Evolutionary conservation across 2,797 vertebrate genomes (phyloP), one percentile per base, ranked within the genome.

Genomic region (Selene dorsalis): DNA sequence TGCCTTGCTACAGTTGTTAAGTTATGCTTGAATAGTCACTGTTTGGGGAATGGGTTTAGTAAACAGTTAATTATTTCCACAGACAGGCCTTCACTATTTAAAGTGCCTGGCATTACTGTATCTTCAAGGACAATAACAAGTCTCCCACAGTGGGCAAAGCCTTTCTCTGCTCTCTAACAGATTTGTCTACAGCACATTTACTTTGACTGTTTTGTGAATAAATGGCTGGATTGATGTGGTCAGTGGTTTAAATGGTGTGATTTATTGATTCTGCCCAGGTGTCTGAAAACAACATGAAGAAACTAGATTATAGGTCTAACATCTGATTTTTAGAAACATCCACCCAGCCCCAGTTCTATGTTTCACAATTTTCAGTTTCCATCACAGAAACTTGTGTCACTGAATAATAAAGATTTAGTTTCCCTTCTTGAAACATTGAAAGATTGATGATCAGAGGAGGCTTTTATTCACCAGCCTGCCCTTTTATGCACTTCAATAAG

Each of bases 101-200:
- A 67, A 11, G 66, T 58, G 70, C 70, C 67, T 66, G 30, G 6
- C 9, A 22, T 45, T 11, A 43, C 43, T 61, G 47, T 57, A 67
- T 4, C 4, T 63, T 56, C 0, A 65, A 10, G 6, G 47, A 14
- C 48, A 6, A 12, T 28, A 59, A 68, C 47, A 20, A 39, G 24
- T 0, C 20, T 4, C 61, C 41, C 35, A 30, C 20, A 22, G 59
- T n/a, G 22, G 39, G 48, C 0, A 1, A 16, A 57, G 53, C 2
- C 9, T 58, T 24, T 24, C 4, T 24, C 8, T 4, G 39, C 14
- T 47, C 7, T 14, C 9, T 22, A 24, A 62, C 47, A 20, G 17
- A 61, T 58, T 38, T 52, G 6, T 69, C 6, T 65, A 13, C n/a
- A n/a, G n/a, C n/a, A n/a, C 6, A 16, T 14, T 0, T 0, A 18